Conservation (phyloP, 2,113 vertebrate genomes). For the Hucho hucho region DNA sequence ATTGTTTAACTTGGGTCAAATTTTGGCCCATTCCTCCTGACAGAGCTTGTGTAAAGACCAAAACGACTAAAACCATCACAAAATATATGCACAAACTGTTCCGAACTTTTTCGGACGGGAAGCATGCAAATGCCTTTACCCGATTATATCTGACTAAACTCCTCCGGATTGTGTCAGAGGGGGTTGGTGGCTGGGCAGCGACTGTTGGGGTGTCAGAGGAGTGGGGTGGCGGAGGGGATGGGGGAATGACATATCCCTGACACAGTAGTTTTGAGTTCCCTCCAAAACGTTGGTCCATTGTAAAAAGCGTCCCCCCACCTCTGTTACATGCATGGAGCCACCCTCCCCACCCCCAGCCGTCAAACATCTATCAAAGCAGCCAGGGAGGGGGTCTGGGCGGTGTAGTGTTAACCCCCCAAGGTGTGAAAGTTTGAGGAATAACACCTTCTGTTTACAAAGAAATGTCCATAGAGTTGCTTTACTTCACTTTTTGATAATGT, state of each 20-base stretch:
- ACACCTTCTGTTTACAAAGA: constrained; percentile 19
- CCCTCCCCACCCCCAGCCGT: constrained; percentile 31
- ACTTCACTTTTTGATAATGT: too few species aligned
- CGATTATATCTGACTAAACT: constrained; percentile 60
- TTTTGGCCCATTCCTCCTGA: too few species aligned
- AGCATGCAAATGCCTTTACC: too few species aligned
- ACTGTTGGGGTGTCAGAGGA: constrained; percentile 37
- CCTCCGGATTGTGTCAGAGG: constrained; percentile 35
- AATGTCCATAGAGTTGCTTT: too few species aligned
- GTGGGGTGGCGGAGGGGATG: not conserved
- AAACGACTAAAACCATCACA: too few species aligned
- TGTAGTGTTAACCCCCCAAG: constrained; percentile 54
- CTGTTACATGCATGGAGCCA: constrained; percentile 42
- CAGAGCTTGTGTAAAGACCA: too few species aligned
- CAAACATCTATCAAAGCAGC: constrained; percentile 58
- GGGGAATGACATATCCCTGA: not conserved
- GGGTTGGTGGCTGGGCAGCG: constrained; percentile 36
- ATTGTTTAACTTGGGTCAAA: too few species aligned
- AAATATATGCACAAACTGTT: too few species aligned
- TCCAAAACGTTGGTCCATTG: constrained; percentile 64
- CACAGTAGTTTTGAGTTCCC: constrained; percentile 62
- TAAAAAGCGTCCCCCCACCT: constrained; percentile 45
- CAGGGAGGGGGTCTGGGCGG: constrained; percentile 5
- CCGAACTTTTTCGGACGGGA: too few species aligned
- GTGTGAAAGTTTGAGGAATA: constrained; percentile 49